Evolutionary conservation across 2,797 vertebrate species (phyloP).

Genomic region (Sebastolobus alascanus): DNA sequence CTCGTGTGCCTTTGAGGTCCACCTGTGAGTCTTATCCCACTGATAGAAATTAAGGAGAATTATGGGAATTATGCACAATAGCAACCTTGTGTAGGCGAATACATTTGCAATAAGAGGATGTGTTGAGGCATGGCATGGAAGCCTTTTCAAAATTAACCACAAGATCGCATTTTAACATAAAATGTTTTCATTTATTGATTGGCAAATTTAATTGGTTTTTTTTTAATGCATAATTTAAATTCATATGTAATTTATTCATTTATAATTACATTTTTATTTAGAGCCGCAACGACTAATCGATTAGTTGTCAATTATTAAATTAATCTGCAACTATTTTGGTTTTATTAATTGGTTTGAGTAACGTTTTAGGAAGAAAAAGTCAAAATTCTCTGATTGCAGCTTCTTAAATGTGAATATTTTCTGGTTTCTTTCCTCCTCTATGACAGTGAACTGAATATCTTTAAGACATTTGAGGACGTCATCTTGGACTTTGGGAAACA

Average conservation of each 20-base stretch:
- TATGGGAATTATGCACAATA: constrained; percentile 36
- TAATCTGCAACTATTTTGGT: too few relatives aligned
- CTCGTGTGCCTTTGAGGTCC: constrained; percentile 60
- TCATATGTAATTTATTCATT: neutral
- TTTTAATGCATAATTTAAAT: neutral
- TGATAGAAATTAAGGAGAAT: constrained; percentile 49
- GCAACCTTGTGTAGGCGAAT: neutral
- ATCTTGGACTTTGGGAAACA: too few relatives aligned
- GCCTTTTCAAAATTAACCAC: neutral
- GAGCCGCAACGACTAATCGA: too few relatives aligned
- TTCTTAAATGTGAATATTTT: too few relatives aligned
- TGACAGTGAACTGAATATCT: too few relatives aligned
- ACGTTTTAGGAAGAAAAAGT: too few relatives aligned
- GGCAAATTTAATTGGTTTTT: neutral
- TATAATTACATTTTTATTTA: neutral
- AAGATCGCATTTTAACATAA: neutral
- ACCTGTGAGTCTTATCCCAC: constrained; percentile 52
- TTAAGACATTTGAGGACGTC: too few relatives aligned
- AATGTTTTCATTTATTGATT: neutral
- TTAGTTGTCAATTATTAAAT: too few relatives aligned
- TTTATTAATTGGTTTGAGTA: too few relatives aligned
- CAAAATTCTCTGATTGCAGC: too few relatives aligned
- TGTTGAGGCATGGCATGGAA: neutral
- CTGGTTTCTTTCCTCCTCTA: too few relatives aligned
- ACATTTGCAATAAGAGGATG: neutral